Conservation (phyloP, 2,888 invertebrate genomes). For the Phoenoteleia sp. region DNA sequence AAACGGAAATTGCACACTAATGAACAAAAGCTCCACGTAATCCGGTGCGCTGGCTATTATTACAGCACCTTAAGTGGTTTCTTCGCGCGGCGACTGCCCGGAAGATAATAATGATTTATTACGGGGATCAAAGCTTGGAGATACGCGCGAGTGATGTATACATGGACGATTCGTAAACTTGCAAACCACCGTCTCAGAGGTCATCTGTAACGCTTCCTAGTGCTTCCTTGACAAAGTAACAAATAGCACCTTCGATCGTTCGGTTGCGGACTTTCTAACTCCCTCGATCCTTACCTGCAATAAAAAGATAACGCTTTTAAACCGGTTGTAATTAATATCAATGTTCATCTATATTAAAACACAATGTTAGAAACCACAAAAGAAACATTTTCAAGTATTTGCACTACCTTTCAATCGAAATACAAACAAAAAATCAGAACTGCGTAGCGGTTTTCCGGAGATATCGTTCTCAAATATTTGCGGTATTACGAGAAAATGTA, state of each 20-base stretch:
- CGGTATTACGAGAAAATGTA: background rate
- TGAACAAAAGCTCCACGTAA: slow-evolving; percentile 83
- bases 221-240: slow-evolving; percentile 37
- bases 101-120: slow-evolving; percentile 82
- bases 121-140: slow-evolving; percentile 67
- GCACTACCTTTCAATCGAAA: too few relatives aligned
- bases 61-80: slow-evolving; percentile 79
- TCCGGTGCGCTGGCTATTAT: slow-evolving; percentile 80
- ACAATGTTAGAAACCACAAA: too few relatives aligned
- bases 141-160: slow-evolving; percentile 29
- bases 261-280: too few relatives aligned
- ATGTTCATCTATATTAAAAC: too few relatives aligned
- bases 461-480: too few relatives aligned
- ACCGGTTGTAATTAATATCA: too few relatives aligned
- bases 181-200: slow-evolving; percentile 4
- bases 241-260: slow-evolving; percentile 12
- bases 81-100: slow-evolving; percentile 79
- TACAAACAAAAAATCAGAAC: too few relatives aligned
- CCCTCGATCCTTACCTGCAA: slow-evolving; percentile 36
- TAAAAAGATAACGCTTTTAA: slow-evolving; percentile 12
- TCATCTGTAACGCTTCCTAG: slow-evolving; percentile 18
- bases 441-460: too few relatives aligned
- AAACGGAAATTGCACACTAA: slow-evolving; percentile 83
- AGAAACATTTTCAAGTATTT: too few relatives aligned
- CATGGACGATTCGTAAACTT: slow-evolving; percentile 39